These are phyloP conservation scores for Nymphalis io DNA, from an alignment of 1,140 invertebrate genomes.

Conservation along the genomic window DNA sequence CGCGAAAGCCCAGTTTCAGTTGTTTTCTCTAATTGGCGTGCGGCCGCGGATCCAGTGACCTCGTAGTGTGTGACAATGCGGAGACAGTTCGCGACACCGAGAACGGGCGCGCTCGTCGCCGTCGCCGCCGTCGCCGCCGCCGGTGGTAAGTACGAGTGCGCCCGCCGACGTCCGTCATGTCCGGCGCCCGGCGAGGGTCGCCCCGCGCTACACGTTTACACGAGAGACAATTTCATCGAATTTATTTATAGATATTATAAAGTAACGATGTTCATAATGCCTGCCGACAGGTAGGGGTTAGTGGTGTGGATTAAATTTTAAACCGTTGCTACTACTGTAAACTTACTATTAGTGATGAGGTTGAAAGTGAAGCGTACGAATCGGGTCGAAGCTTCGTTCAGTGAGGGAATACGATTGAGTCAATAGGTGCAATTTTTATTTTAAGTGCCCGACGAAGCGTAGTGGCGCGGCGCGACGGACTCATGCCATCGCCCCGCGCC, in stretches of 20 bases:
- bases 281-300: constrained; percentile 58
- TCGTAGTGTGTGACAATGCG: constrained; percentile 44
- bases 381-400: constrained; percentile 70
- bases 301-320: constrained; percentile 74
- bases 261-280: constrained; percentile 68
- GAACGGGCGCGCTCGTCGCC: constrained; percentile 38
- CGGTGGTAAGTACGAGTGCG: constrained; percentile 42
- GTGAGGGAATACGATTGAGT: constrained; percentile 73
- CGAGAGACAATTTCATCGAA: constrained; percentile 78
- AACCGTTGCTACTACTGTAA: constrained; percentile 75
- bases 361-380: constrained; percentile 68
- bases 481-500: constrained; percentile 36
- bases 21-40: constrained; percentile 39
- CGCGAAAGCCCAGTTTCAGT: constrained; percentile 45
- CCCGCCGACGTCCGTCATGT: constrained; percentile 21
- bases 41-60: constrained; percentile 43
- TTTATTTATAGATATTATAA: constrained; percentile 79
- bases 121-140: constrained; percentile 37
- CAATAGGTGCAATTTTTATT: constrained; percentile 78
- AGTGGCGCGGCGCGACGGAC: constrained; percentile 32
- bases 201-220: constrained; percentile 44
- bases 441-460: constrained; percentile 60
- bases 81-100: constrained; percentile 28
- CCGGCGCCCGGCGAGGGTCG: constrained; percentile 37
- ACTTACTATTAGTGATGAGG: constrained; percentile 70